Conservation (phyloP, 2,797 vertebrate species). For the Bovichtus variegatus region DNA sequence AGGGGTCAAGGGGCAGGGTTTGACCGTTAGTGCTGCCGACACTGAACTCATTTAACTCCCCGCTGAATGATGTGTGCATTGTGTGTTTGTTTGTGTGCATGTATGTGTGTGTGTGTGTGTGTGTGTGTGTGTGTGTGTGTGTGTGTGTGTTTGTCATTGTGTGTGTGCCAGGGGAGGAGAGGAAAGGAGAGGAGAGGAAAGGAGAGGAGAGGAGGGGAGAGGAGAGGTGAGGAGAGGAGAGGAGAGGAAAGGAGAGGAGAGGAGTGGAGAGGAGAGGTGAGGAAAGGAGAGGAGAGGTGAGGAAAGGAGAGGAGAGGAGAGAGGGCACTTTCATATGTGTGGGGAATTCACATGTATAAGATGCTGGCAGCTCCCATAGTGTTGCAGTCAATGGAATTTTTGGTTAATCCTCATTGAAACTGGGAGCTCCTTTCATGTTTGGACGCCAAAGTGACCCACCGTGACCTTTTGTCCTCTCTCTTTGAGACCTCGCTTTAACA, state of each 20-base stretch:
- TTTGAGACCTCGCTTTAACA: constrained; percentile 84
- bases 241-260: constrained; percentile 14
- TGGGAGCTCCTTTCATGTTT: constrained; percentile 85
- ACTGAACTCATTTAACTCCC: constrained; percentile 80
- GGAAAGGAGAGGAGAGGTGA: constrained; percentile 8
- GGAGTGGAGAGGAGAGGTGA: constrained; percentile 17
- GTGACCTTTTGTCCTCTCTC: constrained; percentile 87
- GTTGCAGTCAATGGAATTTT: constrained; percentile 83
- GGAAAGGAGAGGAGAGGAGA: constrained; percentile 19
- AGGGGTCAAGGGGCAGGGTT: constrained; percentile 77
- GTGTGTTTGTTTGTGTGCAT: constrained; percentile 53
- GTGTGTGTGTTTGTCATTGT: constrained; percentile 20
- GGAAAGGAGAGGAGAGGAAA: constrained; percentile 17
- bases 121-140: constrained; percentile 7
- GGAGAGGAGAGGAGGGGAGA: constrained; percentile 11
- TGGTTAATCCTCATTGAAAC: constrained; percentile 88
- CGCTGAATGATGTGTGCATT: constrained; percentile 65
- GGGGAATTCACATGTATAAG: constrained; percentile 77
- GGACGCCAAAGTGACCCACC: constrained; percentile 84
- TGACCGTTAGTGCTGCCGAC: constrained; percentile 76
- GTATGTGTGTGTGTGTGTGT: constrained; percentile 28
- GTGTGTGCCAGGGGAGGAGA: constrained; percentile 12
- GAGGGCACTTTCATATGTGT: constrained; percentile 57
- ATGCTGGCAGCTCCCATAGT: constrained; percentile 80
- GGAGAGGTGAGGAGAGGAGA: constrained; percentile 10